Conservation (phyloP, 23 tunicate genomes). For the Corella eumyota region DNA sequence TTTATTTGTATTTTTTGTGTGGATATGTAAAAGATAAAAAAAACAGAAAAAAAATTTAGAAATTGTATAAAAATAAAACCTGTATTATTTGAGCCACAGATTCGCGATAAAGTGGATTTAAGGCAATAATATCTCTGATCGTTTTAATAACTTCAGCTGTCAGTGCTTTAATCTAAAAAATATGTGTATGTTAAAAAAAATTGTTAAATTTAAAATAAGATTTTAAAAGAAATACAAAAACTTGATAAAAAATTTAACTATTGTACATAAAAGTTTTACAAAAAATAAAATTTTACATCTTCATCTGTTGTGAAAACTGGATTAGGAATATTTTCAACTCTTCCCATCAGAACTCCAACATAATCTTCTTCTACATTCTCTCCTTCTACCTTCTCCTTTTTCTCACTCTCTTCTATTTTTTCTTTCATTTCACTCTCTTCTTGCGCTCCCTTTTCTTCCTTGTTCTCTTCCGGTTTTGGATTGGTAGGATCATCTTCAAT, state of each 20-base stretch:
- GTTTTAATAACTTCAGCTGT: constrained; percentile 93
- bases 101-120: constrained; percentile 92
- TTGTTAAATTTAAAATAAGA: neutral
- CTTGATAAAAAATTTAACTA: neutral
- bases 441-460: neutral
- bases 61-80: constrained; percentile 11
- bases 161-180: constrained; percentile 76
- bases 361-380: neutral
- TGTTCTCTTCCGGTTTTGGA: neutral
- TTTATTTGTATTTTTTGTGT: neutral
- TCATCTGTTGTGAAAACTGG: constrained; percentile 22
- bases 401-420: neutral
- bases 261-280: neutral
- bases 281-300: constrained; percentile 44
- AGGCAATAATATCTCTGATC: constrained; percentile 73
- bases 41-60: neutral
- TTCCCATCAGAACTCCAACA: constrained; percentile 41
- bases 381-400: constrained; percentile 1
- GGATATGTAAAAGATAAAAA: neutral
- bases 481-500: constrained; percentile 4
- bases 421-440: neutral
- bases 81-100: constrained; percentile 95
- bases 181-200: neutral
- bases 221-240: neutral
- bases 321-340: constrained; percentile 52